Conservation (phyloP, 2,888 invertebrate species). For the Synergus gifuensis region DNA sequence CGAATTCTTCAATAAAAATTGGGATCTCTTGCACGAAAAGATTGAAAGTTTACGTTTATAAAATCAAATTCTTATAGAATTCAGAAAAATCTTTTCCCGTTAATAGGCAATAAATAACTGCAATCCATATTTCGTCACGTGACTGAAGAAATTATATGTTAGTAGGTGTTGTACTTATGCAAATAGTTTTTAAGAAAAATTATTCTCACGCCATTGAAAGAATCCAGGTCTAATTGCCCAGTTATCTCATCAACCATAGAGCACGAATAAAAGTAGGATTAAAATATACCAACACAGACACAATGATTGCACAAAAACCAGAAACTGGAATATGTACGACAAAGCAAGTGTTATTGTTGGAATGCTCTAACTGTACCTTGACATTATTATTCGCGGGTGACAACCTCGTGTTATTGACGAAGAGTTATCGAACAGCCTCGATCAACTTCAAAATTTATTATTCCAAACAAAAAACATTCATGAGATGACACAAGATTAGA, state of each 20-base stretch:
- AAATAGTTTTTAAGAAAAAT: conserved; percentile 31
- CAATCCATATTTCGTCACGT: neutral
- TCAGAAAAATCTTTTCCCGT: neutral
- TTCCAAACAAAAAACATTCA: neutral
- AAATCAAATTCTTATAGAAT: neutral
- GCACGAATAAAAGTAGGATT: conserved; percentile 15
- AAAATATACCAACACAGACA: conserved; percentile 1
- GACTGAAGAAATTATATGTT: neutral
- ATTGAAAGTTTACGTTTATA: no score
- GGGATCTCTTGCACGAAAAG: no score
- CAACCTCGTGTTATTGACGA: conserved; percentile 22
- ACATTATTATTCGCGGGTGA: conserved; percentile 58
- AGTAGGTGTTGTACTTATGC: neutral
- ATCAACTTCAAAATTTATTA: conserved; percentile 4
- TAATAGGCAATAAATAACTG: neutral
- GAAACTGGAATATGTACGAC: conserved; percentile 49
- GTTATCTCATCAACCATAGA: conserved; percentile 33
- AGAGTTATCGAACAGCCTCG: conserved; percentile 17
- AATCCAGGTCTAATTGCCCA: conserved; percentile 24
- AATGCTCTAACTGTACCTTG: conserved; percentile 60
- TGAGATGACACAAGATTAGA: neutral
- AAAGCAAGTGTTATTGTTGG: conserved; percentile 48
- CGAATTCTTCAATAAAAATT: no score
- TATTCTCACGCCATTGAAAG: conserved; percentile 33
- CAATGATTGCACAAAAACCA: conserved; percentile 44